Conservation (phyloP, 2,888 invertebrate species). For the Eupithecia subumbrata region DNA sequence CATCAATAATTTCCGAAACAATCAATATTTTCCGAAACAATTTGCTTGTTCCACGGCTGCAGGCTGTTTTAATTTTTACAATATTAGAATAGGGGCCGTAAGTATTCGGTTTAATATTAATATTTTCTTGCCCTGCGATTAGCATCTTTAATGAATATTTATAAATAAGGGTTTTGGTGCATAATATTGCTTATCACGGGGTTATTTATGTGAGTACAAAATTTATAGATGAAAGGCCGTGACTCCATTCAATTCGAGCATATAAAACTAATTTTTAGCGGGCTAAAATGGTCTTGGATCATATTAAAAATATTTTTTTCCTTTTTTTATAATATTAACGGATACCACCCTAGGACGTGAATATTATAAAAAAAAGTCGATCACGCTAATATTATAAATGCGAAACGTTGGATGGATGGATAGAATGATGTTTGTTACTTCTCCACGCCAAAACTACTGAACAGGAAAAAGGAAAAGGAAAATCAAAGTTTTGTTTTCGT, state of each 20-base stretch:
- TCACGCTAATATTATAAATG: neutral
- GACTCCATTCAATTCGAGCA: neutral
- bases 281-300: neutral
- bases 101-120: slow-evolving; percentile 42
- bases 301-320: neutral
- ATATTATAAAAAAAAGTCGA: too few species aligned
- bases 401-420: too few species aligned
- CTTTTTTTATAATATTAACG: too few species aligned
- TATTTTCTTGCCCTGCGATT: slow-evolving; percentile 57
- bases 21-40: neutral
- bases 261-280: too few species aligned
- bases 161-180: slow-evolving; percentile 36
- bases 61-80: slow-evolving; percentile 20
- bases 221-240: neutral
- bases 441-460: too few species aligned
- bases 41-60: neutral
- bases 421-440: too few species aligned
- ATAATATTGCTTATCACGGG: slow-evolving; percentile 19
- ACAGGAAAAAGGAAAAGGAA: too few species aligned
- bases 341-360: neutral
- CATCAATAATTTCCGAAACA: too few species aligned
- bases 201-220: slow-evolving; percentile 7
- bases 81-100: slow-evolving; percentile 49
- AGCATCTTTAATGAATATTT: slow-evolving; percentile 64
- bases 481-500: too few species aligned